Conservation (phyloP, 2,888 invertebrate species). For the Hemithea aestivaria region DNA sequence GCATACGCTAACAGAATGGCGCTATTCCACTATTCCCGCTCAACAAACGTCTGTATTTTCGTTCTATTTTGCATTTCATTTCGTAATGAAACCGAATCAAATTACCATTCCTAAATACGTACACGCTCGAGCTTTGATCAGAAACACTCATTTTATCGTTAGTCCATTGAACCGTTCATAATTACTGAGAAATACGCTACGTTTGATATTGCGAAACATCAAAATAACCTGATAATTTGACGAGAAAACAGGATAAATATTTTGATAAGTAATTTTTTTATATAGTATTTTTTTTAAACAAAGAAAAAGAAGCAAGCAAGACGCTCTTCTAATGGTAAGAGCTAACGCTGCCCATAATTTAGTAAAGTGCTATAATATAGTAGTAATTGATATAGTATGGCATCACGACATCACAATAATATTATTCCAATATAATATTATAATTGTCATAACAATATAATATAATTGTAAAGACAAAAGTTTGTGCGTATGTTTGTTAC, state of each 20-base stretch:
- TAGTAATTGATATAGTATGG: too few relatives aligned
- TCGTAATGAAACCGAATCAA: conserved; percentile 18
- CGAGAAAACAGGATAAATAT: too few relatives aligned
- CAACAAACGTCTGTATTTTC: conserved; percentile 5
- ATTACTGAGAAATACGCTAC: conserved; percentile 50
- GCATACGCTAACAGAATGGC: conserved; percentile 6
- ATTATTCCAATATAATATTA: too few relatives aligned
- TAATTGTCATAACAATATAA: conserved; percentile 1
- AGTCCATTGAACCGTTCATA: conserved; percentile 43
- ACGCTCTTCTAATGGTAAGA: too few relatives aligned
- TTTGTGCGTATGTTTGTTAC: too few relatives aligned
- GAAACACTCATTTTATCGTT: conserved; percentile 39
- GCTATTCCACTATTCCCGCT: conserved; percentile 2
- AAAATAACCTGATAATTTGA: conserved; percentile 38
- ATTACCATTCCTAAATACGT: conserved; percentile 14
- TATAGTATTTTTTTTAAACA: too few relatives aligned
- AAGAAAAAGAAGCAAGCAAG: too few relatives aligned
- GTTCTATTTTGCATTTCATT: conserved; percentile 16
- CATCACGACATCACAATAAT: too few relatives aligned
- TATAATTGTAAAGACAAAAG: too few relatives aligned
- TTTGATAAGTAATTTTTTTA: too few relatives aligned
- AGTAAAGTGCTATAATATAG: too few relatives aligned
- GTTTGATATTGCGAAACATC: conserved; percentile 36
- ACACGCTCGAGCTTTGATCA: conserved; percentile 23
- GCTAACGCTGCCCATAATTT: too few relatives aligned